Percentiles rank a stretch among this genome's conserved stretches.
Evolutionary conservation across 2,888 invertebrate species (phyloP).

Genomic region (Euplexia lucipara): DNA sequence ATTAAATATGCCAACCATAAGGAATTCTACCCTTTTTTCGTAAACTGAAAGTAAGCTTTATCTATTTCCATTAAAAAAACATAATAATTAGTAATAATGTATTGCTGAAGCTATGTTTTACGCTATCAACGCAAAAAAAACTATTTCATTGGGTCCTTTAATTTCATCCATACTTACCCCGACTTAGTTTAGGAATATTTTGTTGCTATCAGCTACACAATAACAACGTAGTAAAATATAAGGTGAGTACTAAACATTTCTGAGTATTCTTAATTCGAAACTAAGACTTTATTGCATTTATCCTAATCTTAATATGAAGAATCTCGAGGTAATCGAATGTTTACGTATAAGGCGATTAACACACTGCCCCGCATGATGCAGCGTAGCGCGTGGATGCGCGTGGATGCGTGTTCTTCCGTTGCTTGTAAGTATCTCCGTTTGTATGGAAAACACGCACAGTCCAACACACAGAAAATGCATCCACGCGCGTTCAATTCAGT

Average conservation of each 20-base stretch:
- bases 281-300: constrained; percentile 61
- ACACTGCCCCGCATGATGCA: too few species aligned
- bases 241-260: constrained; percentile 52
- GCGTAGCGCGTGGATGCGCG: too few species aligned
- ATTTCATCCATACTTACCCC: constrained; percentile 15
- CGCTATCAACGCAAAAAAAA: background rate
- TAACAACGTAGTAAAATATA: constrained; percentile 15
- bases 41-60: background rate
- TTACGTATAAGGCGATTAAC: too few species aligned
- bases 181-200: constrained; percentile 21
- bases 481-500: too few species aligned
- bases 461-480: too few species aligned
- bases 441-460: too few species aligned
- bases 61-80: background rate
- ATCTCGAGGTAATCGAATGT: constrained; percentile 37
- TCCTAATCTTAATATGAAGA: constrained; percentile 50
- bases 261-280: constrained; percentile 49
- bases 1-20: constrained; percentile 23
- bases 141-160: constrained; percentile 24
- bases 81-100: constrained; percentile 2
- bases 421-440: too few species aligned
- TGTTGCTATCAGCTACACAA: constrained; percentile 16
- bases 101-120: constrained; percentile 4
- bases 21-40: constrained; percentile 12
- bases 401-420: too few species aligned